A percentile compares a stretch with the other conserved stretches of the same genome.
Conservation (phyloP, 1,140 invertebrate genomes). For the Lineus longissimus region DNA sequence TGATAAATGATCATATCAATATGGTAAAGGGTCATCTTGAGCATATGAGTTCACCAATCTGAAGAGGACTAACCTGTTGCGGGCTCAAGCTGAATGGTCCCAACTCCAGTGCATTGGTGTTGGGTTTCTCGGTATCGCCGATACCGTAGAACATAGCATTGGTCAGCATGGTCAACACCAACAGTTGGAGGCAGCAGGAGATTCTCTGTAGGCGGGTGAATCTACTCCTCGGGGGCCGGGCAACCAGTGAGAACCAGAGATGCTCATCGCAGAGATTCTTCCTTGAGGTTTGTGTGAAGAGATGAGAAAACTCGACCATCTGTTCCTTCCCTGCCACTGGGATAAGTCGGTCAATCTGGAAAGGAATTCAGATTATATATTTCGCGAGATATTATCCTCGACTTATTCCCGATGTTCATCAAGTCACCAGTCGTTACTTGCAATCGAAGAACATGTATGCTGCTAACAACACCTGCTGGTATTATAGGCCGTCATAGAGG, state of each 20-base stretch:
- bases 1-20: no score
- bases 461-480: no score
- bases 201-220: slow-evolving; percentile 58
- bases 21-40: no score
- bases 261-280: slow-evolving; percentile 59
- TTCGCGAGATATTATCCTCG: no score
- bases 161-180: slow-evolving; percentile 60
- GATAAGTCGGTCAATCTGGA: slow-evolving; percentile 57
- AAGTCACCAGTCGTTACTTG: no score
- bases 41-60: no score
- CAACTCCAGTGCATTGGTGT: slow-evolving; percentile 42
- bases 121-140: slow-evolving; percentile 22
- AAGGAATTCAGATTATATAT: no score
- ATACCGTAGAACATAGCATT: slow-evolving; percentile 60
- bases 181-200: slow-evolving; percentile 59
- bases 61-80: slow-evolving; percentile 43
- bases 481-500: no score
- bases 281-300: slow-evolving; percentile 54
- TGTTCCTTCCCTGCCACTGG: slow-evolving; percentile 57
- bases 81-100: slow-evolving; percentile 56
- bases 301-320: slow-evolving; percentile 54
- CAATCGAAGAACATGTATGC: no score
- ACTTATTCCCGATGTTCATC: no score
- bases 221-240: slow-evolving; percentile 56
- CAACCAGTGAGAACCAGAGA: slow-evolving; percentile 61